Percentiles rank a stretch among this genome's conserved stretches.
Evolutionary conservation across 2,888 invertebrate genomes (phyloP).

Genomic region (Pyrrhosoma nymphula): DNA sequence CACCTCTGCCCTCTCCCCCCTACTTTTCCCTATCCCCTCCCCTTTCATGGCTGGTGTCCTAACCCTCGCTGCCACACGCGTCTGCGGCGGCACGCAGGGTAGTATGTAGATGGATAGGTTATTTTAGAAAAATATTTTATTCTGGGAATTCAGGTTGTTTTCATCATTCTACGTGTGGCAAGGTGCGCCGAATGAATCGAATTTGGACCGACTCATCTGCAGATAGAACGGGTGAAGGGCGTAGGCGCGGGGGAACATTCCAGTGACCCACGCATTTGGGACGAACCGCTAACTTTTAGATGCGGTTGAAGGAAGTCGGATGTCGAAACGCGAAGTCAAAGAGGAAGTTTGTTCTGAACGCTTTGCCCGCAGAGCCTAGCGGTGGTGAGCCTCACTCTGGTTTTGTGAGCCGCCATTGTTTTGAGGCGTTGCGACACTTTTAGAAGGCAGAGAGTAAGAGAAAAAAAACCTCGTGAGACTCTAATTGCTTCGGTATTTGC

Average conservation of each 20-base stretch:
- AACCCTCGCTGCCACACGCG: too few species aligned
- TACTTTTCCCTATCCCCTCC: too few species aligned
- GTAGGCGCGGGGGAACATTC: not conserved
- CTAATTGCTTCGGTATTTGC: slow-evolving; percentile 18
- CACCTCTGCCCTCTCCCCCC: too few species aligned
- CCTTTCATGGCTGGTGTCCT: too few species aligned
- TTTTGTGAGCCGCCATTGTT: not conserved
- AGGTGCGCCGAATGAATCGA: too few species aligned
- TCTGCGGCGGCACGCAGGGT: too few species aligned
- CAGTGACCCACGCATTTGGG: not conserved
- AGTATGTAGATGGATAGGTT: too few species aligned
- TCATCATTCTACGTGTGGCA: too few species aligned
- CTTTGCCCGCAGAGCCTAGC: not conserved
- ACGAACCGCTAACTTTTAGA: not conserved
- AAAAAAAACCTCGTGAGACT: not conserved
- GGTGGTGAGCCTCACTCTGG: not conserved
- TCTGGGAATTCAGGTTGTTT: too few species aligned
- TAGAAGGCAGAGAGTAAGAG: not conserved
- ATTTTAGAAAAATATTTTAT: too few species aligned
- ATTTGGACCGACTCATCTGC: too few species aligned
- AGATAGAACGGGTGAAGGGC: too few species aligned
- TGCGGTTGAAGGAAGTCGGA: not conserved
- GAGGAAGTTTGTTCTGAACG: not conserved
- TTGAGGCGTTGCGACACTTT: not conserved
- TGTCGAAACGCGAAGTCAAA: not conserved